Conservation (phyloP, 2,888 invertebrate species). For the Cerastis rubricosa region DNA sequence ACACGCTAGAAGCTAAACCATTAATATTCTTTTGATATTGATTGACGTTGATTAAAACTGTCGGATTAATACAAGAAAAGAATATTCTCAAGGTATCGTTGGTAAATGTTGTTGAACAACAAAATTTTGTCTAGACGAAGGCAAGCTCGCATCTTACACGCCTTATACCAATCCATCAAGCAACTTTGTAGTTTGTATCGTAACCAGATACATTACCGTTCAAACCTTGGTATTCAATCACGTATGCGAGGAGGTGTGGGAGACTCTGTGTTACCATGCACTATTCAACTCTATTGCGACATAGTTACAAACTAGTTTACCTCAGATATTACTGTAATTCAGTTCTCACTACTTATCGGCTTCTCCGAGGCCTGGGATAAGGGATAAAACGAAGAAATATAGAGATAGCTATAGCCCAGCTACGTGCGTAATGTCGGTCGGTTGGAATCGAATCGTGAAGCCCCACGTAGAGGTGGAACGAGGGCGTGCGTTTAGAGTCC, state of each 20-base stretch:
- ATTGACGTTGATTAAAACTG: conserved; percentile 34
- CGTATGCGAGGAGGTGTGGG: conserved; percentile 21
- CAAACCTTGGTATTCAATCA: conserved; percentile 53
- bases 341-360: conserved; percentile 36
- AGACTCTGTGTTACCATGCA: conserved; percentile 5
- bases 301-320: conserved; percentile 16
- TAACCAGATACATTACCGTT: conserved; percentile 47
- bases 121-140: conserved; percentile 7
- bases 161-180: conserved; percentile 38
- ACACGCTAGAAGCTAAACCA: neutral
- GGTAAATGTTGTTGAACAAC: neutral
- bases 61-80: conserved; percentile 9
- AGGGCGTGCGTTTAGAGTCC: conserved; percentile 74
- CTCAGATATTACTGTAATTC: conserved; percentile 30
- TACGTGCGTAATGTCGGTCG: conserved; percentile 60
- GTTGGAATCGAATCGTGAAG: conserved; percentile 72
- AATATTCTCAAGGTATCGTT: conserved; percentile 1
- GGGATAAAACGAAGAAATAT: conserved; percentile 51
- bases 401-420: conserved; percentile 30
- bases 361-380: conserved; percentile 36
- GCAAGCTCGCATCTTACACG: conserved; percentile 3
- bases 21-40: conserved; percentile 26
- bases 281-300: neutral
- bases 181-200: conserved; percentile 37
- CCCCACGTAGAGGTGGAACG: conserved; percentile 79